phyloP scores from a whole-genome alignment of 2,797 vertebrate genomes.

The Esox lucius region DNA sequence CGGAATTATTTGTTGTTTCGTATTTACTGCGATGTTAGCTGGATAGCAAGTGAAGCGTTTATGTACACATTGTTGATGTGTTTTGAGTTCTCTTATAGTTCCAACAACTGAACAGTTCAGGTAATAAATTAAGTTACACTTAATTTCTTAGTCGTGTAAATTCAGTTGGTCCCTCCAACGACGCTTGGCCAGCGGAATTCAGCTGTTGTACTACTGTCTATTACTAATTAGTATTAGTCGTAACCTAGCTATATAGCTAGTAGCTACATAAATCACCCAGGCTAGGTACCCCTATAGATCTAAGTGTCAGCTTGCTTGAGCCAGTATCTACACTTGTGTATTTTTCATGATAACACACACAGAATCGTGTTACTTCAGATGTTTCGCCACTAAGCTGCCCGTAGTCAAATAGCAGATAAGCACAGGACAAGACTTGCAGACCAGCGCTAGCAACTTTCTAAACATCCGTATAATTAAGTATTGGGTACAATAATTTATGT shows the following conservation, averaged over 20 bases:
- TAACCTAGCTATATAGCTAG: not conserved
- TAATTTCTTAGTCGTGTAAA: not conserved
- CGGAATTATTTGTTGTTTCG: constrained; percentile 49
- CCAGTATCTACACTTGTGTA: not conserved
- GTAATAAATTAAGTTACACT: not conserved
- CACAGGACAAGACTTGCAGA: not conserved
- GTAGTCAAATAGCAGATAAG: not conserved
- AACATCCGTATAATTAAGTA: not conserved
- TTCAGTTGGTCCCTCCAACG: not conserved
- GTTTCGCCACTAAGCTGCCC: not conserved
- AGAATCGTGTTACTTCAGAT: not conserved
- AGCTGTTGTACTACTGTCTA: not conserved
- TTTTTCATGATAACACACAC: not conserved
- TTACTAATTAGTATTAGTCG: not conserved
- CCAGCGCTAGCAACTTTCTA: not conserved
- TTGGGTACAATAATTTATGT: not conserved
- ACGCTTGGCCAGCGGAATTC: not conserved
- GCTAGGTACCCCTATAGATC: not conserved
- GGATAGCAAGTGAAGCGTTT: not conserved
- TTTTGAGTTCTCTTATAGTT: not conserved
- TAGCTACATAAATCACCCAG: not conserved
- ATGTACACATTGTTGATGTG: not conserved
- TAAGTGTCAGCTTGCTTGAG: not conserved
- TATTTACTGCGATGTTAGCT: not conserved
- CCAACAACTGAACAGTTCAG: not conserved